phyloP scores from a whole-genome alignment of 2,113 vertebrate genomes.

The Grallaria varia region DNA sequence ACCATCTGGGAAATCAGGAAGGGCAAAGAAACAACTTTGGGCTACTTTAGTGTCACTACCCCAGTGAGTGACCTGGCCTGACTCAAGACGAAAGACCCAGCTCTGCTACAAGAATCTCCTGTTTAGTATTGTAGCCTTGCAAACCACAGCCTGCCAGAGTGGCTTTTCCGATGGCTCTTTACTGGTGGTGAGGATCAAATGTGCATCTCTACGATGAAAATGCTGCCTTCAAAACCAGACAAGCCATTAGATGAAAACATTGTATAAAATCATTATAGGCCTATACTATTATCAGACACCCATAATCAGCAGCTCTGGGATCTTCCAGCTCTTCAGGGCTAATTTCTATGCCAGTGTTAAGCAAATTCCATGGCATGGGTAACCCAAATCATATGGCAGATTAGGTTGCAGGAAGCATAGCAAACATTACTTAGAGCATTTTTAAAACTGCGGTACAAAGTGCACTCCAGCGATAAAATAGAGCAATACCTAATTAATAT shows the following conservation, averaged over 20 bases:
- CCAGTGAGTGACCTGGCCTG: background rate
- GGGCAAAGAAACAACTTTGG: background rate
- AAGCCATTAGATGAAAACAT: background rate
- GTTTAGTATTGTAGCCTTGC: accelerated
- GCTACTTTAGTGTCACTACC: background rate
- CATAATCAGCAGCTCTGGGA: constrained; percentile 5
- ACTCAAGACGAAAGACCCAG: background rate
- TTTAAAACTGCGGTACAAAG: constrained; percentile 4
- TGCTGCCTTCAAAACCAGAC: background rate
- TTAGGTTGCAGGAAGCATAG: constrained; percentile 25
- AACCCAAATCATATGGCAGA: constrained; percentile 42
- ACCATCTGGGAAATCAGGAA: background rate
- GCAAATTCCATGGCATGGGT: constrained; percentile 12
- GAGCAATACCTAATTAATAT: constrained; percentile 3
- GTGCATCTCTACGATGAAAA: background rate
- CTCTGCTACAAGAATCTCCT: background rate
- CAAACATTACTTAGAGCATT: constrained; percentile 17
- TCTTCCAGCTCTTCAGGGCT: constrained; percentile 32
- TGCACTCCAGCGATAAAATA: background rate
- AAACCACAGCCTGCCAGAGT: background rate
- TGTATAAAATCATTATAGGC: background rate
- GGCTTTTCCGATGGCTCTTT: background rate
- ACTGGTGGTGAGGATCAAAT: background rate
- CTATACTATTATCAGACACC: background rate
- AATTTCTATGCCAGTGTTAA: background rate